Conservation (phyloP, 92 coral and sea anemone genomes). For the Bergia sp. region DNA sequence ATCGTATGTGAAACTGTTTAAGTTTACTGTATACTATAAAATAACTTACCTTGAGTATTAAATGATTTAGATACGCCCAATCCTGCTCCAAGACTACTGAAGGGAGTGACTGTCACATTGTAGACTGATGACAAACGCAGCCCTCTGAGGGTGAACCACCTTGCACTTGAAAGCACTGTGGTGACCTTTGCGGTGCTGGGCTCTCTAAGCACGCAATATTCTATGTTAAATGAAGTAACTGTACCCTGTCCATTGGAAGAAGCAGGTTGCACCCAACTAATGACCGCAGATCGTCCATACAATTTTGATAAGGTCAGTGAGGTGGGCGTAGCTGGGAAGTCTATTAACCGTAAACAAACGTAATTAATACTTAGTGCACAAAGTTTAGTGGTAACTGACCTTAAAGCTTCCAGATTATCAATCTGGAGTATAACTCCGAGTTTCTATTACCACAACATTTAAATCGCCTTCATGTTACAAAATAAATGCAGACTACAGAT, state of each 20-base stretch:
- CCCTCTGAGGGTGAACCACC: not conserved
- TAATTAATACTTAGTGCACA: too few species aligned
- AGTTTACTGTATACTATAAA: too few species aligned
- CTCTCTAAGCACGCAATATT: not conserved
- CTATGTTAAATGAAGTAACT: conserved; percentile 16
- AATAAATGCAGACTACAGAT: too few species aligned
- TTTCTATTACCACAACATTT: too few species aligned
- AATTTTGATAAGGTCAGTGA: not conserved
- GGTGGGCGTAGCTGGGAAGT: conserved; percentile 17
- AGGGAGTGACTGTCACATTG: not conserved
- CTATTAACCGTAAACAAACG: not conserved
- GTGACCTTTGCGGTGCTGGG: not conserved
- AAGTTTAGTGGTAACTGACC: too few species aligned
- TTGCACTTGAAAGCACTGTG: not conserved
- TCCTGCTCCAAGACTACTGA: conserved; percentile 15
- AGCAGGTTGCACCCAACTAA: not conserved
- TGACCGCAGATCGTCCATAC: conserved; percentile 13
- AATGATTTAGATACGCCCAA: conserved; percentile 10
- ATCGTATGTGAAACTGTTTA: too few species aligned
- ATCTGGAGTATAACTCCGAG: too few species aligned
- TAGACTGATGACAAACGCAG: conserved; percentile 18
- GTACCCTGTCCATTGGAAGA: not conserved
- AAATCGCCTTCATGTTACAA: too few species aligned
- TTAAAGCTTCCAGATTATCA: too few species aligned
- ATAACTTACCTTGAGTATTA: not conserved